Base-by-base conservation (phyloP, 2,888 invertebrate genomes). In the Syrista parreyssii region DNA sequence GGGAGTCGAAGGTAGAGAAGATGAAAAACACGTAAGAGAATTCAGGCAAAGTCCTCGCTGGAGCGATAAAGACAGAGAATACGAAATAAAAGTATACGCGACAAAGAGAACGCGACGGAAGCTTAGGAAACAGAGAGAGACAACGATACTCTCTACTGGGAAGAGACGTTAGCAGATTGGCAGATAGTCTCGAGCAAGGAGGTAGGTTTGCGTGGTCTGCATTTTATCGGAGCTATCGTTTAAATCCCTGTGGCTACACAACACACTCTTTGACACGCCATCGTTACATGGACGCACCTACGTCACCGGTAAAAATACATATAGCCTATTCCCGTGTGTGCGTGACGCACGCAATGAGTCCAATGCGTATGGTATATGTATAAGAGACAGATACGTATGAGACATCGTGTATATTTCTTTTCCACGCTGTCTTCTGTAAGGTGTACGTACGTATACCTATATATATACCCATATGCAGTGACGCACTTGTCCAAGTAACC, bases 221-320 rank as follows among this genome's bases (percentile, higher is more conserved):
- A 85, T 87, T 86, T 87, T 86, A 86, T 87, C 86, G 80, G 79
- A 81, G 78, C 81, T 83, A 83, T 85, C 86, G 82, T 84, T 86
- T 83, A 84, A 84, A 86, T 86, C 83, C 82, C 80, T 79, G 79
- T 82, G 77, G 79, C 79, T 80, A 73, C 55, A 55, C 76, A 68
- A 68, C 34, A 74, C 71, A 68, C 68, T 82, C 74, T 73, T 73
- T 78, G 79, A 69, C 79, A 78, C 76, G 78, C 79, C 69, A 75
- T 75, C 72, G 33, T 23, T 55, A 55, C 23, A 2, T 55, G 55
- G 55, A 9, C 55, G 9, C 23, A 55, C 55, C 2, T 23, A 55
- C 23, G 55, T 55, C 55, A 23, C 55, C 23, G 6, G 2, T 23
- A 2, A 9, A 55, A 55, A 55, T 23, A 15, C 3, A 71, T 71